Base-by-base conservation (phyloP, 35 echinoderm and acorn worm species). In the Lytechinus pictus region DNA sequence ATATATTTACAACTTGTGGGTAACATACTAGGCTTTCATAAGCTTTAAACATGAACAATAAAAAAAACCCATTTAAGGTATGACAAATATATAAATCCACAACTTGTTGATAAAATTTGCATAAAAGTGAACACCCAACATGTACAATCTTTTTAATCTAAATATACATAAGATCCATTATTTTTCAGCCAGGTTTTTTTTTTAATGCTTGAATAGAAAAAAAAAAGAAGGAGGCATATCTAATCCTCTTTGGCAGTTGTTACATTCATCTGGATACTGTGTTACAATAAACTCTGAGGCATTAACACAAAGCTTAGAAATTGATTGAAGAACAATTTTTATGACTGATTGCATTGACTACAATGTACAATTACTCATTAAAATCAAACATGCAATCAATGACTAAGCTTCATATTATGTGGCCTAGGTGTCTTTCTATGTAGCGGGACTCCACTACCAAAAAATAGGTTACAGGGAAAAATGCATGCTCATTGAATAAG, bases 111-210 rank as follows among this genome's bases (percentile, higher is more conserved):
- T 90, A 90, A 90, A 90, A 90, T 90, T 90, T 90, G 88, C 88
- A 90, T 90, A 90, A 90, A 90, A 90, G 88, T 90, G 28, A 90
- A 90, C 88, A 90, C 88, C 92, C 52, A 93, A 93, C 92, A 93
- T 93, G 92, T 93, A 93, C 92, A 93, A 93, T 93, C 92, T 93
- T 93, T 93, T 93, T 57, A 93, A 93, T 93, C 92, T 57, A 93
- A 93, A 93, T 93, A 93, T 93, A 93, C 92, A 93, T 93, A 93
- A 93, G 54, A 93, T 55, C 92, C 52, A 57, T 55, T 93, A 93
- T 93, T 57, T 93, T 93, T 93, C 92, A 93, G 92, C 92, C 92
- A 93, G 92, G 92, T 93, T 93, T 93, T 93, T 93, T 93, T 93
- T 54, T 93, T 33, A 54, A 79, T 79, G 66, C n/a, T 55, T 93